phyloP scores from a whole-genome alignment of 2,888 invertebrate genomes.

The Zelleria hepariella region DNA sequence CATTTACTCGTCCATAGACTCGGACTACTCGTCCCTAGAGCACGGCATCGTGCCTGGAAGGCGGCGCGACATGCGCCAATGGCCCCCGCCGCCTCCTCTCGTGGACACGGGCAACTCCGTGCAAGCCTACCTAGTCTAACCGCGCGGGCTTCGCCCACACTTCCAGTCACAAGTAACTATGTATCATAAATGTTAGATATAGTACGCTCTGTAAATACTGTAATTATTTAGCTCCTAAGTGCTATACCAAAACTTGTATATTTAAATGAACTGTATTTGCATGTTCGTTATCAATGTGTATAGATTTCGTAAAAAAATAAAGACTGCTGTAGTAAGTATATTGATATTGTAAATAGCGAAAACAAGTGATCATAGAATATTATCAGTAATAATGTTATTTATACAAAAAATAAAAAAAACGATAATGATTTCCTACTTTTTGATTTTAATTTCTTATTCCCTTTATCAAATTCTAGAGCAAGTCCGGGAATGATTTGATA shows the following conservation, averaged over 20 bases:
- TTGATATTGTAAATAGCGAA: slow-evolving; percentile 68
- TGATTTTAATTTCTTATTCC: slow-evolving; percentile 35
- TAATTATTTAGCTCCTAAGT: slow-evolving; percentile 48
- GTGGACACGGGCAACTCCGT: slow-evolving; percentile 67
- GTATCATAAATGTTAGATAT: slow-evolving; percentile 41
- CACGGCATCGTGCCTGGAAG: slow-evolving; percentile 74
- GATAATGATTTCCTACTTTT: slow-evolving; percentile 55
- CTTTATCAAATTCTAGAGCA: background rate
- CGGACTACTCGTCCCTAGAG: slow-evolving; percentile 88
- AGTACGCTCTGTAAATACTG: slow-evolving; percentile 66
- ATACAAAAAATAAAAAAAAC: slow-evolving; percentile 65
- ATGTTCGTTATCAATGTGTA: slow-evolving; percentile 69
- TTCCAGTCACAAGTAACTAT: slow-evolving; percentile 63
- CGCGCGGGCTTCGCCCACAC: slow-evolving; percentile 36
- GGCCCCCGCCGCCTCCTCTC: slow-evolving; percentile 62
- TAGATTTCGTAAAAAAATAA: slow-evolving; percentile 68
- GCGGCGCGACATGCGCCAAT: slow-evolving; percentile 57
- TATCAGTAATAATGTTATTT: slow-evolving; percentile 67
- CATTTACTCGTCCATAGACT: slow-evolving; percentile 92
- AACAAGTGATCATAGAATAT: slow-evolving; percentile 68
- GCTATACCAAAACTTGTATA: slow-evolving; percentile 71
- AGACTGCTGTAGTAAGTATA: slow-evolving; percentile 73
- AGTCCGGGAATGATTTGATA: background rate
- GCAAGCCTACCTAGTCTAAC: slow-evolving; percentile 80
- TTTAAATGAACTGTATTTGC: slow-evolving; percentile 48